Evolutionary conservation across 2,888 invertebrate species (phyloP), one percentile per base, ranked within the genome.

Genomic region (Rutpela maculata): DNA sequence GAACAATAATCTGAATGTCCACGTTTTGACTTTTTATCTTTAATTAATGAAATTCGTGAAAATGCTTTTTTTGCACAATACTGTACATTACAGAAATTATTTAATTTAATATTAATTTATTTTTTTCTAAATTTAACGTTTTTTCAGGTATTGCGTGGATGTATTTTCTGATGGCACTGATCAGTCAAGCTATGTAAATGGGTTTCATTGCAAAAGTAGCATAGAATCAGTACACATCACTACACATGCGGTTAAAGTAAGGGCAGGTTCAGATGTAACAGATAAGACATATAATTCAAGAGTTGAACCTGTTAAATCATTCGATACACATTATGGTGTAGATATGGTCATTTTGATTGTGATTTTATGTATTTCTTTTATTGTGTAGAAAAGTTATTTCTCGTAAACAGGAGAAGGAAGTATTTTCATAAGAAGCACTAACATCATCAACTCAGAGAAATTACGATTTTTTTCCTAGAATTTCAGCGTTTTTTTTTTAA

Each of bases 141-240:
- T 75, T 80, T 78, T 67, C 43, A 83, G 81, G 31, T 83, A 81
- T 38, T 83, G 83, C 12, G 35, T 81, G 15, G 83, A 83, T 60
- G 12, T 63, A 56, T 81, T 83, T 75, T 81, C 79, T 10, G 67
- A 81, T 35, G 80, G 79, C 17, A 60, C 18, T 11, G 11, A 11
- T 11, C 62, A 74, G 11, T 17, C 65, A 10, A 59, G 71, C 12
- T 76, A 76, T 7, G 63, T 76, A 12, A 79, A 76, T 38, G 83
- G 81, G 10, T 79, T 82, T 55, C 78, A 78, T 57, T 82, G 82
- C 56, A 65, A 76, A 55, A 70, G 69, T 18, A 63, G 68, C 15
- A 22, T 11, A 9, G 57, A 70, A 35, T 5, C 31, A 6, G 0
- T 35, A 57, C 18, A 65, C 26, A 80, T 4, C 7, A 15, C 15